Conservation (phyloP, 2,888 invertebrate genomes). For the Phanerotoma sp. region DNA sequence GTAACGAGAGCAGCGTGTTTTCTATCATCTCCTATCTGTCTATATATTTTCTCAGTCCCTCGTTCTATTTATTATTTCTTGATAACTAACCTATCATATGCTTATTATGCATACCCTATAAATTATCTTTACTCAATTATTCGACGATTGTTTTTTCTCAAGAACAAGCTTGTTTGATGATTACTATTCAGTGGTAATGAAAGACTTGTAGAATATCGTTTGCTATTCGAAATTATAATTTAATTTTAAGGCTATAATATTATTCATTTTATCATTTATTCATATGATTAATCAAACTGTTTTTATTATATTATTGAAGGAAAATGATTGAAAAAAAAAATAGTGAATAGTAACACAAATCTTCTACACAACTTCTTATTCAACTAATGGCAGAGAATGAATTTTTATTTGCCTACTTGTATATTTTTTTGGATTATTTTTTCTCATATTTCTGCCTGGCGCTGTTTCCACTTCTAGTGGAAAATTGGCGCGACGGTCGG, state of each 20-base stretch:
- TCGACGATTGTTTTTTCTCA: neutral
- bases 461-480: slow-evolving; percentile 7
- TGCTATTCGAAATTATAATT: too few species aligned
- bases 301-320: too few species aligned
- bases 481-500: slow-evolving; percentile 19
- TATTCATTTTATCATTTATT: neutral
- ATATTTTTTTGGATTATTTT: neutral
- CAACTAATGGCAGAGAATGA: neutral
- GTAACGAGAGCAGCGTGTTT: slow-evolving; percentile 26
- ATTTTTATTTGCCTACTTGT: slow-evolving; percentile 1
- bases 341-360: too few species aligned
- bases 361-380: neutral
- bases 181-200: too few species aligned
- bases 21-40: slow-evolving; percentile 19
- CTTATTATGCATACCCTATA: neutral
- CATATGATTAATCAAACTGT: neutral
- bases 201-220: too few species aligned
- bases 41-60: slow-evolving; percentile 10
- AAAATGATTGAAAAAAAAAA: too few species aligned
- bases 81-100: neutral
- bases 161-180: too few species aligned
- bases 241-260: too few species aligned
- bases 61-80: slow-evolving; percentile 7
- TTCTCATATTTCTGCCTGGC: neutral
- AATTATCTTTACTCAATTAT: neutral